Percentiles rank a stretch among this genome's conserved stretches.
Evolutionary conservation across 2,888 invertebrate genomes (phyloP).

Genomic region (Aproaerema taeniolella): DNA sequence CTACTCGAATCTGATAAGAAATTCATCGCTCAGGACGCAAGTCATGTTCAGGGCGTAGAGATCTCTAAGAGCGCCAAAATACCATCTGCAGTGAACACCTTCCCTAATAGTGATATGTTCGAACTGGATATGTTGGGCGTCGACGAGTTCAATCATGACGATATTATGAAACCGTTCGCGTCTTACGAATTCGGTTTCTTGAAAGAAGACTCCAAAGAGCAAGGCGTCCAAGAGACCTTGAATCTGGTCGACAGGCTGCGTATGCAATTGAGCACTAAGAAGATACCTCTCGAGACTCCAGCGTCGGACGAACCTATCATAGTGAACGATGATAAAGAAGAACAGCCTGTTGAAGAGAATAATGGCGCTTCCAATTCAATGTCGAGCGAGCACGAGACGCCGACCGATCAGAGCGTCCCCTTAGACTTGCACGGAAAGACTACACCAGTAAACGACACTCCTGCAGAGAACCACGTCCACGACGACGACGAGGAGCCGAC

Average conservation of each 20-base stretch:
- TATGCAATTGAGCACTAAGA: constrained; percentile 82
- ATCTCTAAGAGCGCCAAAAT: constrained; percentile 70
- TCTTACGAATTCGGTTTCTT: constrained; percentile 83
- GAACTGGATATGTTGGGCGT: constrained; percentile 80
- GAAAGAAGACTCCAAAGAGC: constrained; percentile 88
- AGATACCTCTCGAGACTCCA: constrained; percentile 71
- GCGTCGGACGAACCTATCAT: constrained; percentile 49
- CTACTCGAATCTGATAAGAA: constrained; percentile 56
- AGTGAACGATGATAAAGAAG: constrained; percentile 38
- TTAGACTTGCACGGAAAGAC: constrained; percentile 28
- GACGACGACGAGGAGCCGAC: constrained; percentile 24
- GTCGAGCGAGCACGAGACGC: constrained; percentile 37
- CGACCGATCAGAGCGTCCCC: constrained; percentile 26
- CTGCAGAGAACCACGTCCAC: constrained; percentile 31
- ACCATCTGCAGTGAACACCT: constrained; percentile 56
- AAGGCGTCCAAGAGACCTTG: constrained; percentile 87
- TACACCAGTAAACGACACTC: constrained; percentile 27
- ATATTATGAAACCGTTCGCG: constrained; percentile 81
- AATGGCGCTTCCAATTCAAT: constrained; percentile 28
- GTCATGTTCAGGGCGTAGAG: constrained; percentile 63
- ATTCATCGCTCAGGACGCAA: constrained; percentile 57
- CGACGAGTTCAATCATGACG: constrained; percentile 82
- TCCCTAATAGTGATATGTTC: constrained; percentile 78
- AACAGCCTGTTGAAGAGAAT: constrained; percentile 34
- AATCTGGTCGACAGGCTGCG: constrained; percentile 90